These are phyloP conservation scores for Notarius quadriscutis DNA, from an alignment of 2,113 vertebrate species.

Conservation along the genomic window DNA sequence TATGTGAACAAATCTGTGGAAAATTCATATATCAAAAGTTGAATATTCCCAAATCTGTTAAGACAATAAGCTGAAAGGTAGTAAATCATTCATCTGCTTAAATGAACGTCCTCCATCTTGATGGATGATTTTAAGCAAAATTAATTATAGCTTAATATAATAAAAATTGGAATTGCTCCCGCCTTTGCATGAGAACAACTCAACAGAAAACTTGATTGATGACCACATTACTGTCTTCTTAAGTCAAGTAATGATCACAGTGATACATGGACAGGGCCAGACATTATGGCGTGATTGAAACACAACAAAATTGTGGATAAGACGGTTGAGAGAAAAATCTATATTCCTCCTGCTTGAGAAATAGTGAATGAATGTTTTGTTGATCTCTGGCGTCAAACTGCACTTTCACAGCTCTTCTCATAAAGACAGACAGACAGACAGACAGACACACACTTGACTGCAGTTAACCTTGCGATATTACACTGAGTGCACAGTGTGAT, in stretches of 20 bases:
- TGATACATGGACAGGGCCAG: neutral
- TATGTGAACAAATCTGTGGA: neutral
- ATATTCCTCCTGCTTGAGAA: neutral
- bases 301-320: neutral
- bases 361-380: neutral
- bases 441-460: neutral
- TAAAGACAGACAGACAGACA: neutral
- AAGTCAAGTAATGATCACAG: neutral
- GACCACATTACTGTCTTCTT: constrained; percentile 30
- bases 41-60: neutral
- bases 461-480: constrained; percentile 24
- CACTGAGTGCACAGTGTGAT: neutral
- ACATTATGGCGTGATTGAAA: neutral
- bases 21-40: neutral
- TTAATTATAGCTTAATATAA: constrained; percentile 1
- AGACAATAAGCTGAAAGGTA: neutral
- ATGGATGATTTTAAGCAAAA: neutral
- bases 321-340: neutral
- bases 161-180: neutral
- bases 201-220: constrained; percentile 20
- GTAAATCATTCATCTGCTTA: neutral
- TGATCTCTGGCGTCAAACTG: neutral
- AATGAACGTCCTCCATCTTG: neutral
- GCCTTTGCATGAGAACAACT: constrained; percentile 14
- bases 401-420: constrained; percentile 10